Conservation (phyloP, 2,113 vertebrate species). For the Stigmatopora argus region DNA sequence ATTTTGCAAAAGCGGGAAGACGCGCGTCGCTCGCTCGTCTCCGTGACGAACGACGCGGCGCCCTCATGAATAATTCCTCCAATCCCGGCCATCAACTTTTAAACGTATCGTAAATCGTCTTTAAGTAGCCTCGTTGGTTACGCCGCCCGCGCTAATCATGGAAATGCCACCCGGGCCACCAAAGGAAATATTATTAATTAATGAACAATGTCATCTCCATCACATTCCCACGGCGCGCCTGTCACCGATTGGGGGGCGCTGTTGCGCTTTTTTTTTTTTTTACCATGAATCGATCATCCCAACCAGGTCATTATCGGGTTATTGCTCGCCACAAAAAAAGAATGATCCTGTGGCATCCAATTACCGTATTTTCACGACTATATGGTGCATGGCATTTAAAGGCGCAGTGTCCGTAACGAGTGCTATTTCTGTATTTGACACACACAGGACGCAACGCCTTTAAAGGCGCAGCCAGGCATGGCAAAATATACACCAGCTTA, state of each 20-base stretch:
- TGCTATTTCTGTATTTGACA: too few species aligned
- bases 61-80: slow-evolving; percentile 78
- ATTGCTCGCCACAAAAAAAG: neutral
- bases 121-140: slow-evolving; percentile 74
- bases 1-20: slow-evolving; percentile 71
- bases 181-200: slow-evolving; percentile 82
- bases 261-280: neutral
- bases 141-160: slow-evolving; percentile 62
- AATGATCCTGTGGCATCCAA: neutral
- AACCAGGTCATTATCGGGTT: slow-evolving; percentile 18
- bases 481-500: too few species aligned
- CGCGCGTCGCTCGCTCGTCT: slow-evolving; percentile 61
- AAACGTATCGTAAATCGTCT: slow-evolving; percentile 74
- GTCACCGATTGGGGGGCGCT: neutral
- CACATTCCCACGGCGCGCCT: neutral
- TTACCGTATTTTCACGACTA: too few species aligned
- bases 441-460: too few species aligned
- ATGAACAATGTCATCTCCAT: slow-evolving; percentile 11
- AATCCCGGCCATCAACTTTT: slow-evolving; percentile 71
- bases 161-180: slow-evolving; percentile 59
- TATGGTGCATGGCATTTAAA: too few species aligned
- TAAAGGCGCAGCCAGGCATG: too few species aligned
- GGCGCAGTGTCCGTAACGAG: too few species aligned
- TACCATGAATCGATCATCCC: slow-evolving; percentile 25
- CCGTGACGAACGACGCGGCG: slow-evolving; percentile 63